Conservation (phyloP, 2,888 invertebrate genomes). For the Meteorus cinctellus region DNA sequence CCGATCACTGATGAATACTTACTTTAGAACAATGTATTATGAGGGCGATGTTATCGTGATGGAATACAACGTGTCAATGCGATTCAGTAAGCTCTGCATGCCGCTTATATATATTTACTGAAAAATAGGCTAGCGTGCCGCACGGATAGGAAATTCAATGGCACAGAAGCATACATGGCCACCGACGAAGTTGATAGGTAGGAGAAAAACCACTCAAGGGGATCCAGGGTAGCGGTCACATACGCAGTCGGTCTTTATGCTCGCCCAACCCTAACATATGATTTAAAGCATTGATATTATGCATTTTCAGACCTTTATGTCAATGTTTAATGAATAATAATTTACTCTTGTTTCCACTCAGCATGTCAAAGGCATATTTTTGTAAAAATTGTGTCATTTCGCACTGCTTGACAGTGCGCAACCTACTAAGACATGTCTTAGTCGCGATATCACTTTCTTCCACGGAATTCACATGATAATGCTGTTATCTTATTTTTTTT, state of each 20-base stretch:
- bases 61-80: conserved; percentile 41
- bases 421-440: conserved; percentile 14
- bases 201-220: conserved; percentile 61
- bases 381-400: conserved; percentile 47
- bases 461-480: conserved; percentile 3
- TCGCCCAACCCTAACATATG: conserved; percentile 60
- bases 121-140: conserved; percentile 64
- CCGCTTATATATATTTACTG: conserved; percentile 60
- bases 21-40: neutral
- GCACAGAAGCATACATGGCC: conserved; percentile 49
- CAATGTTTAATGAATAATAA: conserved; percentile 11
- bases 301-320: conserved; percentile 28
- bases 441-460: neutral
- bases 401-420: neutral
- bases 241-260: conserved; percentile 66
- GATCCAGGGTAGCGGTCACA: conserved; percentile 64
- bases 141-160: conserved; percentile 33
- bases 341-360: conserved; percentile 16
- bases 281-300: conserved; percentile 44
- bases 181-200: neutral
- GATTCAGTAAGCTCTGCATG: conserved; percentile 33
- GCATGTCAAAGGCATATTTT: conserved; percentile 26
- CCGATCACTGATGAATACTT: neutral
- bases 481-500: neutral
- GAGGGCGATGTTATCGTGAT: conserved; percentile 1